Evolutionary conservation across 64 coral and sea anemone species (phyloP), one percentile per base, ranked within the genome.

Genomic region (Montipora cactus): DNA sequence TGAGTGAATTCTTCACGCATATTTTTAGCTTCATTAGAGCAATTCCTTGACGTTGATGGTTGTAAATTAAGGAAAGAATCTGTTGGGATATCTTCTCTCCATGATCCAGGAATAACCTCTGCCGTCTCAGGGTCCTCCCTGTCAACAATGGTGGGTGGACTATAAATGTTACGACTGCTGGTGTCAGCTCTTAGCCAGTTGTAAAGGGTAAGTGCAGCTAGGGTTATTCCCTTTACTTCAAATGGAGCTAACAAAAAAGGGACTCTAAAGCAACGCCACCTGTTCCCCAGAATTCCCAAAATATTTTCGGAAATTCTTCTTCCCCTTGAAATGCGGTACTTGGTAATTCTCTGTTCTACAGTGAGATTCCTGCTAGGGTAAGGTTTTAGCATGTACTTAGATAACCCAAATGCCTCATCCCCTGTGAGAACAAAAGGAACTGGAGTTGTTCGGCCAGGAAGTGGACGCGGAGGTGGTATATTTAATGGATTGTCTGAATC

Each of bases 281-380:
- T 64, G 59, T 64, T 64, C 8, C 59, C 59, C 13, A 15, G 59
- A 64, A 64, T 64, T 64, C 59, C 59, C 12, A 79, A 80, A 74
- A 48, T 48, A 88, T 88, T 88, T 88, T 88, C 86, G 15, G 86
- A 88, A 25, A 88, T 88, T 72, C 68, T 19, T 48, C 69, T 72
- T 49, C 45, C 61, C 71, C 70, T 88, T 14, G 59, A 64, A 11
- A 64, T 64, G 47, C 55, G 19, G 37, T 86, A 67, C 13, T 10
- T 86, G 18, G 61, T 8, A 76, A 90, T 66, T 73, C 76, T 88
- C 13, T 73, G 37, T 49, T 94, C 92, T 78, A 66, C 75, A 75
- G 46, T 80, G 21, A 88, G 48, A 19, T 81, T 51, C 53, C 52
- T 79, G 13, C 28, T 75, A 47, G 92, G 92, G 68, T 81, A 94